Base-by-base conservation (phyloP, 2,888 invertebrate species). In the Leptinotarsa peninsularis region DNA sequence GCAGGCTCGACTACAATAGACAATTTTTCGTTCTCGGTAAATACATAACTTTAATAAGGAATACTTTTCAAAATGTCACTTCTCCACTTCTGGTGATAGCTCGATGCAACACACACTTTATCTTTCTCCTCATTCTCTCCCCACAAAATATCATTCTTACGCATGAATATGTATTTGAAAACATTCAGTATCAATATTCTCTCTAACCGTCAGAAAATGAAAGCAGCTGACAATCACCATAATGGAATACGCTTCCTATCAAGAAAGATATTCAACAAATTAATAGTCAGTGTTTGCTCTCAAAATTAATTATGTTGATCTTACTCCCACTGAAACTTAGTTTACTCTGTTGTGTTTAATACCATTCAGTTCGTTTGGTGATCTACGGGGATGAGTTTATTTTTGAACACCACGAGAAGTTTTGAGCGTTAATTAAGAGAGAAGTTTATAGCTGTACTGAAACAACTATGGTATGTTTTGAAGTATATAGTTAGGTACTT, bases 241-340 rank as follows among this genome's bases (percentile, higher is more conserved):
- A 54, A 54, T 54, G 54, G 10, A 54, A 18, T 13, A 18, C n/a
- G 54, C 18, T 54, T 13, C 3, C 18, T 13, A 54, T 54, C 33
- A 18, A 54, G n/a, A 7, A n/a, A n/a, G 54, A 54, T 54, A 18
- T 54, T n/a, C 54, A 14, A n/a, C 18, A 18, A 54, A 54, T 54
- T 54, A 18, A 54, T 54, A 54, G 54, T 54, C 10, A 2, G 54
- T 54, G 54, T 33, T 54, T 54, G 18, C 54, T 1, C n/a, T 18
- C 54, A 18, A 54, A 54, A 54, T 54, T 54, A 58, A 58, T 58
- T 58, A 58, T 58, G 58, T 23, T 58, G 58, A 58, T 58, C 15
- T 58, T 23, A 23, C 58, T 21, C 58, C 58, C 15, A 21, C 58
- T 58, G 23, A 58, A 14, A 58, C 21, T 23, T 13, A 23, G 23